Conservation (phyloP, 2,797 vertebrate genomes). For the Heliangelus exortis region DNA sequence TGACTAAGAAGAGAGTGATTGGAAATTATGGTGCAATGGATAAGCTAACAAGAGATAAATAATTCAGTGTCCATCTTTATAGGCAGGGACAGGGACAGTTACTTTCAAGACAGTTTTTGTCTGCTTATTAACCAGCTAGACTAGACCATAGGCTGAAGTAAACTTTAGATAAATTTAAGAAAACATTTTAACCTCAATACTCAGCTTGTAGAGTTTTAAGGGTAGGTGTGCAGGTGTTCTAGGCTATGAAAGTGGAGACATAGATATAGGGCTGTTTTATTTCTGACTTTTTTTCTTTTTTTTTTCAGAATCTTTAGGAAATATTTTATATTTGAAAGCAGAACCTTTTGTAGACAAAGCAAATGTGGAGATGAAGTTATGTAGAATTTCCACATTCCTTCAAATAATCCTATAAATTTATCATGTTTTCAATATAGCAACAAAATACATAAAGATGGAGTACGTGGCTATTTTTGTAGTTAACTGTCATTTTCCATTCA, state of each 20-base stretch:
- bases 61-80: background rate
- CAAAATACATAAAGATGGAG: background rate
- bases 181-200: background rate
- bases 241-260: background rate
- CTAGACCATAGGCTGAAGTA: background rate
- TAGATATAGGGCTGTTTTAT: fast-evolving
- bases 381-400: background rate
- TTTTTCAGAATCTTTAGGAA: background rate
- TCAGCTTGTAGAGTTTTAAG: fast-evolving
- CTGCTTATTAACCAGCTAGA: background rate
- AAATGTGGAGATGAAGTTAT: background rate
- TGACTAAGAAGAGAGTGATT: background rate
- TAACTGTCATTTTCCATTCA: background rate
- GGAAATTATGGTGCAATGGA: background rate
- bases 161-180: background rate
- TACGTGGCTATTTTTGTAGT: background rate
- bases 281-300: background rate
- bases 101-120: background rate
- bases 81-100: background rate
- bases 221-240: fast-evolving
- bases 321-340: background rate
- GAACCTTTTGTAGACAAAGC: background rate
- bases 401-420: background rate
- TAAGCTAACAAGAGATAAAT: background rate
- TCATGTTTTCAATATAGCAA: background rate